Percentiles rank a stretch among this genome's conserved stretches.
Evolutionary conservation across 2,888 invertebrate genomes (phyloP).

Genomic region (Chymomyza caudatula): DNA sequence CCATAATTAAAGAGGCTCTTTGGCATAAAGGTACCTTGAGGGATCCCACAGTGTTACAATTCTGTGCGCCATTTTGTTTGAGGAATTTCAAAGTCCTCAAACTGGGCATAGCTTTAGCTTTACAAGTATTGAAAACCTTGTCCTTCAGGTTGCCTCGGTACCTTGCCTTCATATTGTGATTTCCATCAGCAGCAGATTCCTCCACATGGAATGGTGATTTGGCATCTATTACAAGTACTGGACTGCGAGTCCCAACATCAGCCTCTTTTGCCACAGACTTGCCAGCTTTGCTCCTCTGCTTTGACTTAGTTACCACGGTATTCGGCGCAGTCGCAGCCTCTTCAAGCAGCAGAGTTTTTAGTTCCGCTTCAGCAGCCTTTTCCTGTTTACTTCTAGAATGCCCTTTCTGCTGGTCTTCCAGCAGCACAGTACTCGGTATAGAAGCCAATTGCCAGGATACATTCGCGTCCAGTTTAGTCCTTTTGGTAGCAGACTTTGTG

Average conservation of each 20-base stretch:
- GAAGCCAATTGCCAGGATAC: too few species aligned
- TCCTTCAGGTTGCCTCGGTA: not conserved
- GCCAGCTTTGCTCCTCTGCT: not conserved
- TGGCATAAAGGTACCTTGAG: constrained; percentile 38
- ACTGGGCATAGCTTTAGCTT: not conserved
- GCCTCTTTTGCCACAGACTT: not conserved
- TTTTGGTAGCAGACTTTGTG: too few species aligned
- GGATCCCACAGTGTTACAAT: not conserved
- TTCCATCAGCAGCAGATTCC: too few species aligned
- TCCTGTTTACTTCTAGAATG: too few species aligned
- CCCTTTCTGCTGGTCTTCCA: too few species aligned
- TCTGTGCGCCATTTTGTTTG: not conserved
- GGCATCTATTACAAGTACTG: not conserved
- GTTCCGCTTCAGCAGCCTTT: too few species aligned
- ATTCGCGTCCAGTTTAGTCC: too few species aligned
- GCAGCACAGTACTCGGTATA: too few species aligned
- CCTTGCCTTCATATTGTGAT: not conserved
- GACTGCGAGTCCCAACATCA: not conserved
- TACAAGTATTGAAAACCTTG: not conserved
- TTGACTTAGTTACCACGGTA: not conserved
- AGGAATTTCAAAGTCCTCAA: not conserved
- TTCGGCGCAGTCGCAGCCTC: not conserved
- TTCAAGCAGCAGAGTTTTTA: not conserved
- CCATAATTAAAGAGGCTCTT: constrained; percentile 38
- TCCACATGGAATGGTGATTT: not conserved